Base-by-base conservation (phyloP, 2,797 vertebrate genomes). In the Leptoclinus maculatus region DNA sequence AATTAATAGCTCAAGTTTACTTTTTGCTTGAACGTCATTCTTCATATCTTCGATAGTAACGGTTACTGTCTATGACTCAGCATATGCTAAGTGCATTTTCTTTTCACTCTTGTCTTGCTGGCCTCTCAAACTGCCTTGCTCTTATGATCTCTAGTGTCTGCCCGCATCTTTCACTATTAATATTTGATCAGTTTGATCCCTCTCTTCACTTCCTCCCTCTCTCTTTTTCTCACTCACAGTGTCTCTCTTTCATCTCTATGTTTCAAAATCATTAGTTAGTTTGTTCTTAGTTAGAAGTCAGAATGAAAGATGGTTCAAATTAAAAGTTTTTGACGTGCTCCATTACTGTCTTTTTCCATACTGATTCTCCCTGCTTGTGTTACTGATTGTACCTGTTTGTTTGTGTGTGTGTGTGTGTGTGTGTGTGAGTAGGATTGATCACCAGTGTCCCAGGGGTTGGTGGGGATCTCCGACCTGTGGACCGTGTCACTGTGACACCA, bases 401-500 rank as follows among this genome's bases (percentile, higher is more conserved):
- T 2, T 58, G 4, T 10, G 0, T 38, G 6, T 29, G 6, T 62
- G 9, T 6, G 1, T 54, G 5, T 25, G 9, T 54, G 25, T 45
- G 13, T 51, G 13, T 16, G 2, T 69, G 7, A 29, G 7, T 32
- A 99, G 98, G 94, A 96, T 97, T 88, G 97, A 99, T 89, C 97
- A 98, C 88, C 98, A 99, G 78, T 99, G 98, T 84, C 98, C 98
- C 0, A 95, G 97, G 78, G 98, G 98, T 25, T 99, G 98, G 98
- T 99, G 98, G 98, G 98, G 98, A 19, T 97, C 94, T 90, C 97
- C 97, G 0, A 96, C 95, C 60, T 99, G 98, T 27, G 98, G 98
- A 57, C 98, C 98, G 0, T 99, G 98, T 89, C 96, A 98, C 95
- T 99, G 98, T 87, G 96, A 99, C 57, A 87, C 94, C 57, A 96